Conservation (phyloP, 2,113 vertebrate genomes). For the Chionodraco myersi region DNA sequence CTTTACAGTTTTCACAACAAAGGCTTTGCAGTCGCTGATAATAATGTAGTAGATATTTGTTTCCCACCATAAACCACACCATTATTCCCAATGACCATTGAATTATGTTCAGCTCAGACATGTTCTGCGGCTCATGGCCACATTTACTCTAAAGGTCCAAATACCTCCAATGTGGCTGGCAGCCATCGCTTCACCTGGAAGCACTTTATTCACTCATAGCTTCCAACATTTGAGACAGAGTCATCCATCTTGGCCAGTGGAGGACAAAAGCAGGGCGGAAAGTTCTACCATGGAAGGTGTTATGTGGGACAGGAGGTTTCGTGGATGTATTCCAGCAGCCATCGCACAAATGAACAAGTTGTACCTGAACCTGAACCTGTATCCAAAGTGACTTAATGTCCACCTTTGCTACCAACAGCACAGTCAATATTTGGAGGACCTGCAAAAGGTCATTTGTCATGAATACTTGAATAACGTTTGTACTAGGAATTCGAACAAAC, state of each 20-base stretch:
- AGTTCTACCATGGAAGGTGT: not conserved
- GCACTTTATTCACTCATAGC: constrained; percentile 27
- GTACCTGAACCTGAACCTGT: no score
- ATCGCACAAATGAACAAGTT: no score
- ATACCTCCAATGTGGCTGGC: not conserved
- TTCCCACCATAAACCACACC: not conserved
- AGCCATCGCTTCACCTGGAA: constrained; percentile 19
- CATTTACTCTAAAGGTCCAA: constrained; percentile 10
- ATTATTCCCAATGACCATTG: not conserved
- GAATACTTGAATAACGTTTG: not conserved
- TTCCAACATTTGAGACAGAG: constrained; percentile 7
- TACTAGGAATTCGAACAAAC: not conserved
- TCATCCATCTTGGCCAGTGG: not conserved
- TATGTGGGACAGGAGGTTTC: constrained; percentile 18
- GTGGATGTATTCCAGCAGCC: no score
- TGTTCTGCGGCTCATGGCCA: constrained; percentile 1
- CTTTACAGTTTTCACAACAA: constrained; percentile 14
- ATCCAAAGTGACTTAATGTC: not conserved
- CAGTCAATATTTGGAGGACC: not conserved
- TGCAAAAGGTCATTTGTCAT: not conserved
- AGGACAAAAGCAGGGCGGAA: constrained; percentile 17
- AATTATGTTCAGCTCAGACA: not conserved
- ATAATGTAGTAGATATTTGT: not conserved
- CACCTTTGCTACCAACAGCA: not conserved
- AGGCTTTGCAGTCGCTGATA: constrained; percentile 1